A percentile compares a stretch with the other conserved stretches of the same genome.
Conservation (phyloP, 2,888 invertebrate genomes). For the Parasteatoda lunata region DNA sequence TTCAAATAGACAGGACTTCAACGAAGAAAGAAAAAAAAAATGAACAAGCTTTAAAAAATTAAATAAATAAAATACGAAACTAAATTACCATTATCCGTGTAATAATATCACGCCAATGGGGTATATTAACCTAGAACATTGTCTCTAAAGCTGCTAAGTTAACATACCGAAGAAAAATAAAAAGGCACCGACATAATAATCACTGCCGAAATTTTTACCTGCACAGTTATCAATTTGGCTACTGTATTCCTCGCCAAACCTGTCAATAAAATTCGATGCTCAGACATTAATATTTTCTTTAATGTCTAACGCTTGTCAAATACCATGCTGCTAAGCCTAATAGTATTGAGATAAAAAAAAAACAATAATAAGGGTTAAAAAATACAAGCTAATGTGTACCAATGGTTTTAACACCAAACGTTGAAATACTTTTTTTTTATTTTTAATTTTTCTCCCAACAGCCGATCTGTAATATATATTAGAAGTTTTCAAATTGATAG, state of each 20-base stretch:
- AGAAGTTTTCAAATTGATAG: slow-evolving; percentile 16
- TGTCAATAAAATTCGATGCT: slow-evolving; percentile 51
- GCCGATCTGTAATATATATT: slow-evolving; percentile 36
- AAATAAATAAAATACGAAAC: slow-evolving; percentile 15
- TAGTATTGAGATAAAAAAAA: background rate
- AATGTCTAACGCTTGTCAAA: slow-evolving; percentile 15
- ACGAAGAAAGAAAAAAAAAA: background rate
- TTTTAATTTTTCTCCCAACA: background rate
- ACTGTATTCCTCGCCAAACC: slow-evolving; percentile 24
- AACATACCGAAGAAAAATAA: slow-evolving; percentile 16
- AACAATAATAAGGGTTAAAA: background rate
- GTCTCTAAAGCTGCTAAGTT: slow-evolving; percentile 4
- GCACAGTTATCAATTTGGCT: slow-evolving; percentile 49
- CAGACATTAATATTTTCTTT: background rate
- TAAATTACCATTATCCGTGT: slow-evolving; percentile 33
- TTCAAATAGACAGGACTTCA: background rate
- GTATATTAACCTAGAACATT: slow-evolving; percentile 33
- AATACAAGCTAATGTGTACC: background rate
- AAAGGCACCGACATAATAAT: background rate
- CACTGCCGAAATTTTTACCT: slow-evolving; percentile 5
- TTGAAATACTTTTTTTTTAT: background rate
- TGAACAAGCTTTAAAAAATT: background rate
- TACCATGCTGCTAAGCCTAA: background rate
- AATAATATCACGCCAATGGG: slow-evolving; percentile 29
- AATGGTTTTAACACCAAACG: background rate